Base-by-base conservation (phyloP, 2,888 invertebrate species). In the Cataglyphis livida region DNA sequence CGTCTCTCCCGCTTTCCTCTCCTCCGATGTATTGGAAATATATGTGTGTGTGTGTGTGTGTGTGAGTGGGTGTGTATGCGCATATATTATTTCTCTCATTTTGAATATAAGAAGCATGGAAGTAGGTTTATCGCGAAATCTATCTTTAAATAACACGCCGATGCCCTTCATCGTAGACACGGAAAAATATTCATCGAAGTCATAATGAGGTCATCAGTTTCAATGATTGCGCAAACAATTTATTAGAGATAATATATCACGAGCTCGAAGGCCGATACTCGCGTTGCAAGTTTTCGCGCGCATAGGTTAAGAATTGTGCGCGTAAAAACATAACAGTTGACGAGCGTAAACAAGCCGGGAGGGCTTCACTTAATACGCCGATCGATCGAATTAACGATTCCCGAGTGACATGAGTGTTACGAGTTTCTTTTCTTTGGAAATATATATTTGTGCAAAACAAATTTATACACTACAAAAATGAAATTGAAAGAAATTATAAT, bases 221-320 rank as follows among this genome's bases (percentile, higher is more conserved):
- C 65, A n/a, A 57, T 66, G 7, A 28, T 76, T 57, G 66, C 68
- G 57, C 10, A 68, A 76, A 28, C 25, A 9, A 41, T 41, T 41
- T 57, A 41, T 10, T 10, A n/a, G 6, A 15, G 54, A 76, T 70
- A 71, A 38, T 66, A 38, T 10, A 15, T 15, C 21, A 5, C 35
- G 3, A 32, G 3, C 35, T 4, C 12, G 21, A n/a, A 51, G 51
- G 51, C 51, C 48, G 48, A 48, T 59, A 59, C 7, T 12, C 28
- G 59, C 59, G 25, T 38, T 21, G 3, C n/a, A 18, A 41, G 12
- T 35, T 64, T 48, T 21, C 38, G 51, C 12, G 25, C n/a, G 57
- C 18, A 35, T 35, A 35, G 32, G 21, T 15, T 21, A 57, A 71
- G 35, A 28, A 74, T 66, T 38, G n/a, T 51, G 12, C 44, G 32